Base-by-base conservation (phyloP, 1,140 invertebrate species). In the Elymnias hypermnestra region DNA sequence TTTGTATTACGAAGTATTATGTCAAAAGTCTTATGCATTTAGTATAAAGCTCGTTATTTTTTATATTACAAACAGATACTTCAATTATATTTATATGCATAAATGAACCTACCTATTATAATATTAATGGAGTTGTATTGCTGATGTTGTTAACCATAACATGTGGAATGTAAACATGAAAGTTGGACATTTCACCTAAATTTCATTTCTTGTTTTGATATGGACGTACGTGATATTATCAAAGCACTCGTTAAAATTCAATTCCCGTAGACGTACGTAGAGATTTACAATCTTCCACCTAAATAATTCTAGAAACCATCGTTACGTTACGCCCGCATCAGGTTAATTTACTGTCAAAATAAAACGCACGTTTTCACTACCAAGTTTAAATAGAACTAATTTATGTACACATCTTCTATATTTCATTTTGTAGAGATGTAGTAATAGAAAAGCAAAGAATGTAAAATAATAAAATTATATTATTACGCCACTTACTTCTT, bases 221-320 rank as follows among this genome's bases (percentile, higher is more conserved):
- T 4, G 10, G 13, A 12, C 26, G 3, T 3, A 29, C 4, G 1
- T 12, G 26, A 12, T 13, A 13, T 29, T 29, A 12, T 1, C 3
- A 29, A 29, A 29, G 5, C 10, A 29, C 26, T 29, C 26, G 26
- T 29, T 29, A 29, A 29, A 26, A 29, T 43, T 43, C 47, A 43
- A 43, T 50, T 26, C 47, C 33, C 40, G 38, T 50, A 43, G n/a
- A n/a, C n/a, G n/a, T n/a, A n/a, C 22, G 33, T 17, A 38, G 38
- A 28, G 47, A 50, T 40, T 17, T 50, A 43, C 26, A 41, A 50
- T 50, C 38, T 42, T 18, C 21, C 31, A 43, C 43, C 47, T 50
- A 37, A 50, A 42, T 42, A 41, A 43, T 43, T 43, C 38, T 40
- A 50, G 38, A 39, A 50, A 33, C 47, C 18, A 40, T 37, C 18